phyloP scores from a whole-genome alignment of 2,113 vertebrate genomes.

The Marcusenius ussheri region DNA sequence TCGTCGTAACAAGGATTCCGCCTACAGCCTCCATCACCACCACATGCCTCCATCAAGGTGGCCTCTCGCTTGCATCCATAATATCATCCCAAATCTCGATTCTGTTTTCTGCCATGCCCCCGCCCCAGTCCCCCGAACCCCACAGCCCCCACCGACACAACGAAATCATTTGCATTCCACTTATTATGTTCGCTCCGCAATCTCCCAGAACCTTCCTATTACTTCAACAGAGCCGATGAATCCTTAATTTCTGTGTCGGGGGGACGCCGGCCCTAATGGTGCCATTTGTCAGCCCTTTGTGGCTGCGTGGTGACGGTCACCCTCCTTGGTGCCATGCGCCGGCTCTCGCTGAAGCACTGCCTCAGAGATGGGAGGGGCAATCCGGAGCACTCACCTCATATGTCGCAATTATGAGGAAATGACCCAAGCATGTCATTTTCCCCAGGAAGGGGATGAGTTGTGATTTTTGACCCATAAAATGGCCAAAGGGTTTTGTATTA shows the following conservation, averaged over 20 bases:
- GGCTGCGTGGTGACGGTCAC: conserved; percentile 1
- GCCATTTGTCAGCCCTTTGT: conserved; percentile 22
- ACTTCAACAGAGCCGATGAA: conserved; percentile 19
- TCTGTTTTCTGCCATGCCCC: background rate
- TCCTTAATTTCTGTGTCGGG: conserved; percentile 23
- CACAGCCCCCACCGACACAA: background rate
- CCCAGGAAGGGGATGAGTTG: background rate
- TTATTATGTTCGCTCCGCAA: conserved; percentile 18
- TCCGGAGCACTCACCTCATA: background rate
- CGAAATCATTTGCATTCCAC: conserved; percentile 24
- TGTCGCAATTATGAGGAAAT: background rate
- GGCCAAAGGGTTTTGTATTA: conserved; percentile 2
- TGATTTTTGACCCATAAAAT: conserved; percentile 2
- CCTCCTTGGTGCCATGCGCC: background rate
- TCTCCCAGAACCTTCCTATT: conserved; percentile 25
- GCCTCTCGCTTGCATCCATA: background rate
- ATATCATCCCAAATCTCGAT: conserved; percentile 3
- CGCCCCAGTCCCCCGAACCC: conserved; percentile 3
- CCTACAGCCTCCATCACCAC: background rate
- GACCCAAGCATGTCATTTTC: background rate
- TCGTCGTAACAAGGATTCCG: background rate
- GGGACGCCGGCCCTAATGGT: conserved; percentile 18
- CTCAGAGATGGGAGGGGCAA: background rate
- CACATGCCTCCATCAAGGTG: background rate
- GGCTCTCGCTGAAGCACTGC: background rate